Conservation (phyloP, 2,113 vertebrate genomes). For the Lipophrys pholis region DNA sequence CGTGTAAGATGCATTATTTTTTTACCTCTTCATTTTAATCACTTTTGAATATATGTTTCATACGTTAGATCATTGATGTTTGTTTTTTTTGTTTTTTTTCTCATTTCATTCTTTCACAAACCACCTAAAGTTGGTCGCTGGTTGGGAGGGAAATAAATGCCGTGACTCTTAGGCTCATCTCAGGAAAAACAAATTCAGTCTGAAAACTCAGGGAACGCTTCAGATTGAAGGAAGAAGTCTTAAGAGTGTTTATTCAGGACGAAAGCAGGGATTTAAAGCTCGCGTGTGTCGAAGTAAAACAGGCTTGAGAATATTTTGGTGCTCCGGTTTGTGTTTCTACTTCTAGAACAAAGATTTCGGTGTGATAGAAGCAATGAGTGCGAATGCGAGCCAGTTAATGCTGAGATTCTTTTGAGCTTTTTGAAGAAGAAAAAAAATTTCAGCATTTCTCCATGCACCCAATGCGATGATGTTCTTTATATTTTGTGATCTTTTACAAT, state of each 20-base stretch:
- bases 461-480: constrained; percentile 44
- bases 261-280: constrained; percentile 24
- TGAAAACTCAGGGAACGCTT: constrained; percentile 82
- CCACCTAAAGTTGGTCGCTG: constrained; percentile 37
- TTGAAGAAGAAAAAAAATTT: constrained; percentile 10
- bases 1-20: constrained; percentile 72
- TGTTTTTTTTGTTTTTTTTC: not conserved
- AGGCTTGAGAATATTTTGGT: constrained; percentile 18
- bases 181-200: constrained; percentile 71
- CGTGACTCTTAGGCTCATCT: constrained; percentile 67
- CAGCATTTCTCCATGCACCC: constrained; percentile 20
- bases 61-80: constrained; percentile 60
- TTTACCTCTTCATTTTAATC: constrained; percentile 58
- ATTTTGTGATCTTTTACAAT: constrained; percentile 47
- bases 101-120: constrained; percentile 40
- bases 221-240: constrained; percentile 63
- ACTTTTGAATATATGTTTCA: constrained; percentile 59
- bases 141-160: not conserved
- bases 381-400: constrained; percentile 30
- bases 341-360: not conserved
- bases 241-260: constrained; percentile 41
- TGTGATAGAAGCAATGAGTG: constrained; percentile 5
- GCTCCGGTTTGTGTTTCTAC: constrained; percentile 21
- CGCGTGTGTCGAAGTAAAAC: constrained; percentile 26
- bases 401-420: constrained; percentile 38